A percentile compares a stretch with the other conserved stretches of the same genome.
phyloP scores from a whole-genome alignment of 2,797 vertebrate genomes.

The Enteromius mattozi region DNA sequence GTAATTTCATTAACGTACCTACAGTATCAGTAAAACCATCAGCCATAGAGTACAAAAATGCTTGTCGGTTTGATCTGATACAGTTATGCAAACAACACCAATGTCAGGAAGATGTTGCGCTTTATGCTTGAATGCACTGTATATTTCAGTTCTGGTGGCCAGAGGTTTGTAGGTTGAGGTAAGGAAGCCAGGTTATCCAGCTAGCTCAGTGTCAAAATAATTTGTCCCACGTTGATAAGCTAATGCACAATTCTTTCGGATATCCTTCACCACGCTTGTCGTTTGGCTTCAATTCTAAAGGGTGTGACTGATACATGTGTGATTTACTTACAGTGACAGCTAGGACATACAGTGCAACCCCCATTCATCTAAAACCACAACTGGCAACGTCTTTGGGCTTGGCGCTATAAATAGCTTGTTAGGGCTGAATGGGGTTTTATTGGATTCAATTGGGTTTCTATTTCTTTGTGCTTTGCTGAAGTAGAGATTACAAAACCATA shows the following conservation, averaged over 20 bases:
- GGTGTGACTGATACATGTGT: slow-evolving; percentile 44
- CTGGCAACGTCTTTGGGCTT: slow-evolving; percentile 28
- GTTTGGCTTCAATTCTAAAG: slow-evolving; percentile 46
- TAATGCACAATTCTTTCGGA: slow-evolving; percentile 45
- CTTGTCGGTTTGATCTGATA: background rate
- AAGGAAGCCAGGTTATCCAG: background rate
- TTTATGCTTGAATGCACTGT: background rate
- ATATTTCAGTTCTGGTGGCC: background rate
- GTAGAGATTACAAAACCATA: slow-evolving; percentile 26
- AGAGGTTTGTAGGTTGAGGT: slow-evolving; percentile 16
- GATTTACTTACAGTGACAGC: slow-evolving; percentile 57
- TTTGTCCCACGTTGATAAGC: slow-evolving; percentile 48
- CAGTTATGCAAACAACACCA: background rate
- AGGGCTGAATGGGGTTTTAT: slow-evolving; percentile 30
- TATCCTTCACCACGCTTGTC: slow-evolving; percentile 46
- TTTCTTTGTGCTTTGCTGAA: slow-evolving; percentile 40
- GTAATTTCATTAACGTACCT: slow-evolving; percentile 59
- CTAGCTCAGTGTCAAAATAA: slow-evolving; percentile 47
- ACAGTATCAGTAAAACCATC: slow-evolving; percentile 39
- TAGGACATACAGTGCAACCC: slow-evolving; percentile 32
- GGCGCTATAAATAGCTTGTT: slow-evolving; percentile 31
- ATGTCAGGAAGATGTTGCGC: background rate
- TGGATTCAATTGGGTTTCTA: slow-evolving; percentile 41
- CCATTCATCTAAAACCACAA: slow-evolving; percentile 11
- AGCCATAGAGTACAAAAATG: background rate